Conservation (phyloP, 1,140 invertebrate species). For the Riptortus pedestris region DNA sequence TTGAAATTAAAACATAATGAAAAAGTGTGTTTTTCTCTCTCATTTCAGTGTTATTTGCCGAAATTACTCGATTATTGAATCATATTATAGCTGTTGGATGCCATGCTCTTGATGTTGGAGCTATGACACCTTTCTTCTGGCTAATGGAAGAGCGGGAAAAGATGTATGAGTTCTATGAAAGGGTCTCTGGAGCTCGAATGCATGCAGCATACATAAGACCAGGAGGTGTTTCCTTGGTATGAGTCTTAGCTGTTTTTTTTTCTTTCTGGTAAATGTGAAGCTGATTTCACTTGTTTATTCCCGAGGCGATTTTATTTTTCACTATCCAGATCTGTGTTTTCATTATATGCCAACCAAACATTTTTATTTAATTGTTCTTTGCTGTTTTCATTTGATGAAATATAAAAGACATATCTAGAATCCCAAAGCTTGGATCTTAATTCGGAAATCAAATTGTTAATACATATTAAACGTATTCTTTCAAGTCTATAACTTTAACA, state of each 20-base stretch:
- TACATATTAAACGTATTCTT: no score
- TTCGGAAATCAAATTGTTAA: no score
- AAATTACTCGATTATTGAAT: conserved; percentile 86
- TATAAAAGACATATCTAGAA: no score
- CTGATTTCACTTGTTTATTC: neutral
- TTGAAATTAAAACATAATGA: no score
- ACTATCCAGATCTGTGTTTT: no score
- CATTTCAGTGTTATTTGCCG: conserved; percentile 71
- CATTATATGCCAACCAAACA: no score
- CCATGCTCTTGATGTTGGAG: conserved; percentile 87
- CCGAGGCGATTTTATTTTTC: no score
- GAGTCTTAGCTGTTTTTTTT: neutral
- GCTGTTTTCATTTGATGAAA: no score
- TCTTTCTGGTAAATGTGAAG: neutral
- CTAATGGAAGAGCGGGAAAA: conserved; percentile 97
- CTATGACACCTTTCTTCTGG: conserved; percentile 96
- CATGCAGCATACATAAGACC: conserved; percentile 93
- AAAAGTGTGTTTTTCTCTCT: no score
- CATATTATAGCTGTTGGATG: conserved; percentile 90
- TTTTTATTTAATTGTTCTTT: no score
- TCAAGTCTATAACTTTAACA: no score
- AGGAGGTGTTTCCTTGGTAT: conserved; percentile 66
- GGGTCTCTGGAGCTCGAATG: conserved; percentile 91
- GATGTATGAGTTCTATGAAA: conserved; percentile 95
- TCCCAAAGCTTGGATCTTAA: no score